A percentile compares a stretch with the other conserved stretches of the same genome.
These are phyloP conservation scores for Troilus luridus DNA, from an alignment of 2,888 invertebrate species.

Conservation along the genomic window DNA sequence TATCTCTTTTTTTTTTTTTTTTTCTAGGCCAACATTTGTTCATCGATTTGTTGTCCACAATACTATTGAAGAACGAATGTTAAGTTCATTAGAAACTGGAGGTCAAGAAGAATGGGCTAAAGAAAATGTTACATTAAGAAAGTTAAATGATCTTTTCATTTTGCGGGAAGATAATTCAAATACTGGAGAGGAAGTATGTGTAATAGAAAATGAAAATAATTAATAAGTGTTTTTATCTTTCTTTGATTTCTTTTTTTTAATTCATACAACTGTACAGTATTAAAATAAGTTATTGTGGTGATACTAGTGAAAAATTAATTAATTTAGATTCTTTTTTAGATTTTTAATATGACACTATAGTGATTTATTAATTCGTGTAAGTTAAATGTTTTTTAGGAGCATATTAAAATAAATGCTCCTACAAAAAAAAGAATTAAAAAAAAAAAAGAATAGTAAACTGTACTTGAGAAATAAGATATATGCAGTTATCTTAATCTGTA, in stretches of 20 bases:
- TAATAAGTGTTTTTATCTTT: constrained; percentile 55
- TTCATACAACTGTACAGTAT: not conserved
- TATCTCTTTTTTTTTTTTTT: constrained; percentile 33
- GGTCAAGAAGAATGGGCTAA: constrained; percentile 70
- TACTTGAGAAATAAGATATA: not conserved
- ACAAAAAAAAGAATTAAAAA: not conserved
- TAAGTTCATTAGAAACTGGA: constrained; percentile 70
- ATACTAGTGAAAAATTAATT: not conserved
- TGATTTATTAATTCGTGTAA: not conserved
- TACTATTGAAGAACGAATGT: constrained; percentile 81
- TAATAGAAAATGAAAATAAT: constrained; percentile 58
- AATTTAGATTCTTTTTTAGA: not conserved
- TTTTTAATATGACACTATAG: not conserved
- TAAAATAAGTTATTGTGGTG: not conserved
- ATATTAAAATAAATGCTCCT: not conserved
- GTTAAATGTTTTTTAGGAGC: not conserved
- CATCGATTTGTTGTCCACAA: constrained; percentile 79
- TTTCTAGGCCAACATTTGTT: constrained; percentile 75
- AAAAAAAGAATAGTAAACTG: not conserved
- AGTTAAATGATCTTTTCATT: constrained; percentile 69
- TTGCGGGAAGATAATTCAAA: constrained; percentile 50
- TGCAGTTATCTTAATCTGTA: not conserved
- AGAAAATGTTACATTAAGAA: constrained; percentile 70
- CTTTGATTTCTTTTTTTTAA: constrained; percentile 6
- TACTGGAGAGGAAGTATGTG: constrained; percentile 9